Evolutionary conservation across 2,888 invertebrate species (phyloP).

Genomic region (Ommatoiulus sabulosus): DNA sequence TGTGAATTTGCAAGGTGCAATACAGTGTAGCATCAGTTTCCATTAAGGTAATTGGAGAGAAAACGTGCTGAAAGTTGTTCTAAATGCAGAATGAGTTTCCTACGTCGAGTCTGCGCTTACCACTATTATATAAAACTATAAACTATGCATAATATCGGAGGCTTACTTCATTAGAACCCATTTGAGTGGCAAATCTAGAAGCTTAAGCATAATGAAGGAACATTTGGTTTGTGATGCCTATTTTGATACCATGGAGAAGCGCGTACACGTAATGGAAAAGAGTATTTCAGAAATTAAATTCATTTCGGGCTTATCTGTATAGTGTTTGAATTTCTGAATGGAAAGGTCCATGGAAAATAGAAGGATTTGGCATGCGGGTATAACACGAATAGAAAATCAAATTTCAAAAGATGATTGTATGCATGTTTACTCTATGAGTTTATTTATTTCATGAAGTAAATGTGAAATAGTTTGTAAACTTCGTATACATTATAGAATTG

Average conservation of each 20-base stretch:
- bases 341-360: no score
- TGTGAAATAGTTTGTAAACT: no score
- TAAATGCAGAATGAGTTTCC: neutral
- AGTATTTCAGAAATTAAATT: neutral
- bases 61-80: neutral
- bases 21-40: constrained; percentile 2
- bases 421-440: no score
- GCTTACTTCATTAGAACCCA: neutral
- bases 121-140: neutral
- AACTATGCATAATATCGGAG: neutral
- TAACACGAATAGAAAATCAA: no score
- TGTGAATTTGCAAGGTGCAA: neutral
- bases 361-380: no score
- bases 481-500: no score
- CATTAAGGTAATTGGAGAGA: constrained; percentile 18
- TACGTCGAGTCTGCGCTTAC: neutral
- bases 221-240: neutral
- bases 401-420: no score
- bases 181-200: neutral
- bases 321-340: no score
- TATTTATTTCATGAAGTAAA: no score
- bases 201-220: constrained; percentile 4
- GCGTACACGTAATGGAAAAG: neutral
- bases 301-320: neutral
- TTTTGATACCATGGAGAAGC: neutral